Evolutionary conservation across 2,113 vertebrate species (phyloP).

Genomic region (Paradoxurus hermaphroditus): DNA sequence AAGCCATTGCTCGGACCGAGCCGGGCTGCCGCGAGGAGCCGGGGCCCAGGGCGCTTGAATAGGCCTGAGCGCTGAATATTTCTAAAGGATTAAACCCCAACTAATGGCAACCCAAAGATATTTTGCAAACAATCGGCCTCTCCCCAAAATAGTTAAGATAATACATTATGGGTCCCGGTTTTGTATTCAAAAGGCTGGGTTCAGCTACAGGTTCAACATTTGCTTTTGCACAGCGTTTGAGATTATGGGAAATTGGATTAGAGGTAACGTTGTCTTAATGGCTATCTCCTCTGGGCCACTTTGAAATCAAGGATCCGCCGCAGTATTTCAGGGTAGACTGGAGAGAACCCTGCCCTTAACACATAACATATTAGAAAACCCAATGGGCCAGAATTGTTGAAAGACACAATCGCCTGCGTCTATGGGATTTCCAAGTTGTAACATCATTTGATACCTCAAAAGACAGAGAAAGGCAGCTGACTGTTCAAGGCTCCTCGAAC

Average conservation of each 20-base stretch:
- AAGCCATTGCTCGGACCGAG: conserved; percentile 66
- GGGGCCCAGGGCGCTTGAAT: conserved; percentile 76
- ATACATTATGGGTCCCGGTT: conserved; percentile 77
- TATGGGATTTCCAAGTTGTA: conserved; percentile 70
- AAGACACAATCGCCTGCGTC: conserved; percentile 66
- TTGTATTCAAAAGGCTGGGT: conserved; percentile 77
- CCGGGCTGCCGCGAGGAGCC: conserved; percentile 70
- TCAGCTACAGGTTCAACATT: conserved; percentile 80
- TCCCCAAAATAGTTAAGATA: conserved; percentile 79
- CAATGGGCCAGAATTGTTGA: conserved; percentile 48
- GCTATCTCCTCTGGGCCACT: conserved; percentile 80
- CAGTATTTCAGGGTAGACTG: conserved; percentile 74
- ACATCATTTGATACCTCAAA: conserved; percentile 76
- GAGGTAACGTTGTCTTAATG: conserved; percentile 82
- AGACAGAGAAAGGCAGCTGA: conserved; percentile 77
- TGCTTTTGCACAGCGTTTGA: conserved; percentile 81
- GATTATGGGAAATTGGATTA: conserved; percentile 86
- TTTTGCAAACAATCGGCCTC: conserved; percentile 76
- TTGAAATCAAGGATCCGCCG: conserved; percentile 83
- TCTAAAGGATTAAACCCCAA: conserved; percentile 84
- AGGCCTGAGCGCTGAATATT: conserved; percentile 80
- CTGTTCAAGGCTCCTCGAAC: conserved; percentile 78
- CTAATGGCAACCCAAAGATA: conserved; percentile 86
- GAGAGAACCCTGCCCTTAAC: conserved; percentile 46
- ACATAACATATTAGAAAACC: conserved; percentile 63